phyloP scores from a whole-genome alignment of 2,797 vertebrate genomes.

The Cossypha niveicapilla region DNA sequence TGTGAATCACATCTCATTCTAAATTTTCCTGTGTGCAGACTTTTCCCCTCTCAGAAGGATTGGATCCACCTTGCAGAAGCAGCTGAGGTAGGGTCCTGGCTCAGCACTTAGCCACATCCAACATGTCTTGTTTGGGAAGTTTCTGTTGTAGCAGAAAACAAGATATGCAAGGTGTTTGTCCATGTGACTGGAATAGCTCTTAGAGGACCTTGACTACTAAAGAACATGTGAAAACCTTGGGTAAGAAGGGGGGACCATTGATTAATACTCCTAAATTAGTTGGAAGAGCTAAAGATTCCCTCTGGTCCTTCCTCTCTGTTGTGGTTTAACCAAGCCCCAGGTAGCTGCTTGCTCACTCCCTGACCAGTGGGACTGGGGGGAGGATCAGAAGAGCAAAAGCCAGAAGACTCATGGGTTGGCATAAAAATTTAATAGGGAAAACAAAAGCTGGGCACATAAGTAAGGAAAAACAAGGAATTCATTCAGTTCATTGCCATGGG shows the following conservation, averaged over 20 bases:
- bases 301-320: background rate
- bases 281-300: background rate
- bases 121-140: background rate
- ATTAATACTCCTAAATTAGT: background rate
- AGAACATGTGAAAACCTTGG: background rate
- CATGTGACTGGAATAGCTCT: background rate
- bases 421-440: background rate
- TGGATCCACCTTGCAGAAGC: background rate
- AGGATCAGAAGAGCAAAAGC: background rate
- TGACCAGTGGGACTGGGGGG: background rate
- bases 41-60: background rate
- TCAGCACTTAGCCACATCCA: too few species aligned
- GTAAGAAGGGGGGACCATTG: background rate
- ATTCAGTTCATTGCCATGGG: background rate
- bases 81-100: background rate
- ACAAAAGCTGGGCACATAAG: background rate
- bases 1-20: background rate
- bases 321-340: background rate
- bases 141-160: background rate
- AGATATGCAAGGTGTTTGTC: background rate
- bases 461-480: background rate
- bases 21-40: accelerated
- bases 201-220: background rate
- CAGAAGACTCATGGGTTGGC: background rate
- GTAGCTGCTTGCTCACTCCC: background rate